Evolutionary conservation across 2,888 invertebrate species (phyloP), one percentile per base, ranked within the genome.

Genomic region (Salticus scenicus): DNA sequence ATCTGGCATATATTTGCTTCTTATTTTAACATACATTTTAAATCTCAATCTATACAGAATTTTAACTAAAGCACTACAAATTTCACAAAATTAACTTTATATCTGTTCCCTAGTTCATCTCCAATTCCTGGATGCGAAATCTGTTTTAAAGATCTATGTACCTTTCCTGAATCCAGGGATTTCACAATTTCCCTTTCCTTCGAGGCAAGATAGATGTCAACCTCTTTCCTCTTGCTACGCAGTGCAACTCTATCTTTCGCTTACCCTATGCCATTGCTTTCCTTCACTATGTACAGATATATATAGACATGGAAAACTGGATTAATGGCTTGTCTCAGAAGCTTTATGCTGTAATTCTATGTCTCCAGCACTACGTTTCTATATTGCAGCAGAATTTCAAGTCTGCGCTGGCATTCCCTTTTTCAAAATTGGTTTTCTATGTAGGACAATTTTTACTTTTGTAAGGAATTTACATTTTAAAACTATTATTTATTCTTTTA

Each of bases 181-280:
- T 79, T 79, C 70, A 70, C 64, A 74, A 69, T 79, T 78, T 78
- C 63, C 84, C 73, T 47, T 73, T 78, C 75, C 64, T 51, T 73
- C n/a, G 57, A 72, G 69, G 73, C 69, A 79, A 85, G 84, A 85
- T 85, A 85, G 84, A 85, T 79, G 84, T 85, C 84, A 79, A 85
- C 78, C 78, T 85, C 84, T 79, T 85, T 85, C 84, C 74, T 77
- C 63, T 79, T 70, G 74, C 78, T 76, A 78, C 33, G 63, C 63
- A 37, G 78, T 31, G 77, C 74, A 79, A 78, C 84, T 79, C 84
- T 74, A 75, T 74, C 84, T 70, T 85, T 85, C 78, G 70, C 30
- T 85, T 67, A 73, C 66, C 47, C 42, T 37, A 37, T 37, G 10
- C 37, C 71, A 31, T 10, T 70, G 70, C 37, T 28, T n/a, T 17